phyloP scores from a whole-genome alignment of 2,113 vertebrate species.

The Dunckerocampus dactyliophorus region DNA sequence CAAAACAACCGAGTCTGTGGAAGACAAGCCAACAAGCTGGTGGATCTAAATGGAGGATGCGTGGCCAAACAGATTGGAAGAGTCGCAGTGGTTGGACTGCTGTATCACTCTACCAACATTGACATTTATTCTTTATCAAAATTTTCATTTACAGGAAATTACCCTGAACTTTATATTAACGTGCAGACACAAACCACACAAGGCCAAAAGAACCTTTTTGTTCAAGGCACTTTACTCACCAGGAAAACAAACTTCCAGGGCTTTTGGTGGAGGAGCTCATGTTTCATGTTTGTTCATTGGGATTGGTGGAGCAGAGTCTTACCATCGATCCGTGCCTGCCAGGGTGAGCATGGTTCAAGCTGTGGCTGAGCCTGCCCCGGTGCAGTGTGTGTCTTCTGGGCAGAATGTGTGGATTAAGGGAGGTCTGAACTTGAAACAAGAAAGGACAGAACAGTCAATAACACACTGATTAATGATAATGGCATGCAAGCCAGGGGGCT shows the following conservation, averaged over 20 bases:
- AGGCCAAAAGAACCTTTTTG: no score
- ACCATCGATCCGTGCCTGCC: conserved; percentile 51
- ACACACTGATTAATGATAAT: conserved; percentile 82
- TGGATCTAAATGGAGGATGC: no score
- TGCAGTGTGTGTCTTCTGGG: conserved; percentile 67
- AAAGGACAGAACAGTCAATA: conserved; percentile 83
- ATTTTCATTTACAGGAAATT: no score
- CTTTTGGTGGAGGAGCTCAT: neutral
- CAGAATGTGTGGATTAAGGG: conserved; percentile 75
- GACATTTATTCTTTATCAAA: no score
- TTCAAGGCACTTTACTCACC: neutral
- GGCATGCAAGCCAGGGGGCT: conserved; percentile 81
- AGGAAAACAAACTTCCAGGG: no score
- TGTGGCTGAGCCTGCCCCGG: conserved; percentile 48
- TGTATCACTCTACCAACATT: no score
- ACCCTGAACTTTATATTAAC: no score
- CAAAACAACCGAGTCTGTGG: no score
- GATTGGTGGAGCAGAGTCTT: conserved; percentile 35
- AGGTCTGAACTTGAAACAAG: conserved; percentile 80
- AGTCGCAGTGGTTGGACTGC: no score
- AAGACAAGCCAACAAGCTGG: no score
- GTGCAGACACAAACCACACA: no score
- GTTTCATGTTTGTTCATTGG: conserved; percentile 42
- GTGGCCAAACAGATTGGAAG: no score
- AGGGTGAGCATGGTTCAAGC: conserved; percentile 52